phyloP scores from a whole-genome alignment of 2,113 vertebrate genomes.

The Panthera tigris region DNA sequence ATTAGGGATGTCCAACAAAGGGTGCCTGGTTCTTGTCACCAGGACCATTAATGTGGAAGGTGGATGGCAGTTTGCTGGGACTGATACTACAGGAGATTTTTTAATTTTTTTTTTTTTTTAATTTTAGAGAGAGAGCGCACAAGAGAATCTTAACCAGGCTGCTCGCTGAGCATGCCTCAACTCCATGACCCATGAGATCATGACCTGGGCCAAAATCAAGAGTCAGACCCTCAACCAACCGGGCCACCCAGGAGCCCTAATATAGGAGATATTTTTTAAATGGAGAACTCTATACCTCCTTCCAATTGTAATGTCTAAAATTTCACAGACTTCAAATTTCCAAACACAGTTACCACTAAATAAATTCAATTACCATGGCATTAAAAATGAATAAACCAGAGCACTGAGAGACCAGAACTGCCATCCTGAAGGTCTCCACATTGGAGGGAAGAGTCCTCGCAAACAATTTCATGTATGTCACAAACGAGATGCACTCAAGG shows the following conservation, averaged over 20 bases:
- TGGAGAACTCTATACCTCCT: background rate
- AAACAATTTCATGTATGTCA: background rate
- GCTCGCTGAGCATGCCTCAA: no score
- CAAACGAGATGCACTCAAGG: background rate
- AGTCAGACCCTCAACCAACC: no score
- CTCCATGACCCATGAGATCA: no score
- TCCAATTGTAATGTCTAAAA: background rate
- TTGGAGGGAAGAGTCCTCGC: background rate
- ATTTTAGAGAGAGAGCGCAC: no score
- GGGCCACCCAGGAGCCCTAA: no score
- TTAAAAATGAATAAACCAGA: background rate
- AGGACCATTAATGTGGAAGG: background rate
- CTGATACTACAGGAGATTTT: fast-evolving
- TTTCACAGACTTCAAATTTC: background rate
- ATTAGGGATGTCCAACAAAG: background rate
- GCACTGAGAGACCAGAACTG: background rate
- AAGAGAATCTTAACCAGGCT: no score
- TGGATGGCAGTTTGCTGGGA: background rate
- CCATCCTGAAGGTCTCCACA: background rate
- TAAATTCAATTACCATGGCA: background rate
- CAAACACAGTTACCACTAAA: background rate
- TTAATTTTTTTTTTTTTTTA: no score
- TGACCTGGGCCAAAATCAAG: no score
- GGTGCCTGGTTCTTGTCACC: background rate
- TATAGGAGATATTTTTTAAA: background rate